Evolutionary conservation across 1,140 invertebrate genomes (phyloP).

Genomic region (Chironomus tepperi): DNA sequence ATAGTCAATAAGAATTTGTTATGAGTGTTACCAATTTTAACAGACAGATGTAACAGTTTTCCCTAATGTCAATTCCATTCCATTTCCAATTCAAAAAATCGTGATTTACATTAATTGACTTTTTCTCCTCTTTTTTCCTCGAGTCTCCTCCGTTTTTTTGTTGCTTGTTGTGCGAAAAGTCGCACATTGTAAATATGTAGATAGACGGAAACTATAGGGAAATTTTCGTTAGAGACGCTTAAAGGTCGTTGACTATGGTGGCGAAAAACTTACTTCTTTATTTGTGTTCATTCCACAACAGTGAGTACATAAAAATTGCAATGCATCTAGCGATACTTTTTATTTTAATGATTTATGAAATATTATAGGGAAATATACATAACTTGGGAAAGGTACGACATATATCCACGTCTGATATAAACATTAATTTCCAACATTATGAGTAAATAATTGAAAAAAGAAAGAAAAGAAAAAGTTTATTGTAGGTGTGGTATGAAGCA

Average conservation of each 20-base stretch:
- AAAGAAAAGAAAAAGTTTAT: not conserved
- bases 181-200: not conserved
- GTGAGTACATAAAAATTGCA: conserved; percentile 1
- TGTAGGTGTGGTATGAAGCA: not conserved
- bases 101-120: conserved; percentile 19
- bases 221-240: not conserved
- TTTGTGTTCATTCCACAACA: not conserved
- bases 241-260: not conserved
- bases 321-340: not conserved
- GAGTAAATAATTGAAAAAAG: conserved; percentile 13
- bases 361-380: not conserved
- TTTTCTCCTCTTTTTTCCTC: not conserved
- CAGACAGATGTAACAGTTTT: not conserved
- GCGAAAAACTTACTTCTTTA: not conserved
- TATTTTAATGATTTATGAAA: not conserved
- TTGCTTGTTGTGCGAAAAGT: not conserved
- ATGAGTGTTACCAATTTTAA: not conserved
- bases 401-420: too few species aligned
- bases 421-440: too few species aligned
- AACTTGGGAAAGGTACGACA: not conserved
- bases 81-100: not conserved
- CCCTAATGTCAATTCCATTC: not conserved
- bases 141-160: not conserved
- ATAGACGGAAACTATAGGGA: not conserved
- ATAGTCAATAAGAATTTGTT: not conserved